These are phyloP conservation scores for Rotaria macrura DNA, from an alignment of 2,888 invertebrate species.

Conservation along the genomic window DNA sequence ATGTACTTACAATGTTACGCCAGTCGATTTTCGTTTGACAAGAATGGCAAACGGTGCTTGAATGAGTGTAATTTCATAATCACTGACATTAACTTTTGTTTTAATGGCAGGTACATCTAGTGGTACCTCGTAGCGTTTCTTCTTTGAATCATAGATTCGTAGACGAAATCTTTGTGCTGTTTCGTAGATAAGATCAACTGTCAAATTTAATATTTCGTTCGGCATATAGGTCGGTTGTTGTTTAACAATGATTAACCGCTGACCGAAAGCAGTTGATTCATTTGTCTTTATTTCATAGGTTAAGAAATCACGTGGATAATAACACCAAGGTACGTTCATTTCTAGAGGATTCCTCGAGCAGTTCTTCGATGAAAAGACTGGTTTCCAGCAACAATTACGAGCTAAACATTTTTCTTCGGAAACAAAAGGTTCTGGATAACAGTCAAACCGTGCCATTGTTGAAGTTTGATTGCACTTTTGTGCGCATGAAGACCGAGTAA, in stretches of 20 bases:
- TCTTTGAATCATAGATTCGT: conserved; percentile 23
- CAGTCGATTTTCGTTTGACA: conserved; percentile 30
- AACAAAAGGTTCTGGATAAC: conserved; percentile 23
- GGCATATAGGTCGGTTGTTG: conserved; percentile 22
- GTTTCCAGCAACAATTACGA: conserved; percentile 28
- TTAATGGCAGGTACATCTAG: background rate
- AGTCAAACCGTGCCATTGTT: conserved; percentile 23
- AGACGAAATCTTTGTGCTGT: conserved; percentile 17
- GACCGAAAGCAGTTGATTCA: background rate
- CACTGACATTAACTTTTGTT: background rate
- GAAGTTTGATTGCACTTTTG: conserved; percentile 8
- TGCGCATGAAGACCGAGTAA: background rate
- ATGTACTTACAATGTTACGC: background rate
- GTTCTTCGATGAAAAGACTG: too few relatives aligned
- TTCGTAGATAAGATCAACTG: conserved; percentile 21
- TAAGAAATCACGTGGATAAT: conserved; percentile 25
- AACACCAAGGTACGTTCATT: conserved; percentile 23
- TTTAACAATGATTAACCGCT: conserved; percentile 12
- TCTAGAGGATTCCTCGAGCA: too few relatives aligned
- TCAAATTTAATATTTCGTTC: conserved; percentile 23
- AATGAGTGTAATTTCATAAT: conserved; percentile 23
- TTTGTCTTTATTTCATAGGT: background rate
- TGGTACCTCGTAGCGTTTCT: conserved; percentile 24
- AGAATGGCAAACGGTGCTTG: conserved; percentile 23
- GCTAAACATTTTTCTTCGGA: conserved; percentile 16